phyloP scores from a whole-genome alignment of 2,888 invertebrate genomes.

The Heliconius ismenius region DNA sequence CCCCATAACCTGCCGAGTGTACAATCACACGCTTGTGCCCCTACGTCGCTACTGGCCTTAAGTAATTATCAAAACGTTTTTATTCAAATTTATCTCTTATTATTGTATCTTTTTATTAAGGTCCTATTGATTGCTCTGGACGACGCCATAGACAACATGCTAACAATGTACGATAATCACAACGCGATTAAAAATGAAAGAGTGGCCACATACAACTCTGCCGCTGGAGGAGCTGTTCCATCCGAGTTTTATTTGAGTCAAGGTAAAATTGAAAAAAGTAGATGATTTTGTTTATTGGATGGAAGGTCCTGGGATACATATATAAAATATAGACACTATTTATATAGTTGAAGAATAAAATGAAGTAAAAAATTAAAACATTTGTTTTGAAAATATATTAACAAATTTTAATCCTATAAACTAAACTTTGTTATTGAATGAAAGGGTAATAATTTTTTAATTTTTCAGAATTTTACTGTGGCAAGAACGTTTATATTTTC shows the following conservation, averaged over 20 bases:
- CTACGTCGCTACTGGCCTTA: too few species aligned
- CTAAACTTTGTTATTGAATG: neutral
- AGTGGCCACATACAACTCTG: slow-evolving; percentile 64
- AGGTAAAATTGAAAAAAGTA: slow-evolving; percentile 52
- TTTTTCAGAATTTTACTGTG: slow-evolving; percentile 70
- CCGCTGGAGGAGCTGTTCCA: slow-evolving; percentile 68
- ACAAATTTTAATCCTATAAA: neutral
- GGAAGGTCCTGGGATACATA: too few species aligned
- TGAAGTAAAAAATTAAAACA: too few species aligned
- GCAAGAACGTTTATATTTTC: slow-evolving; percentile 72
- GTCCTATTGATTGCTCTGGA: slow-evolving; percentile 73
- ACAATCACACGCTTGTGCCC: too few species aligned
- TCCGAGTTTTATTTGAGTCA: slow-evolving; percentile 74
- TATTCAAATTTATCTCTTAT: neutral
- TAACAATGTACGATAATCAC: slow-evolving; percentile 77
- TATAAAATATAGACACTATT: too few species aligned
- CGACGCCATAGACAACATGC: slow-evolving; percentile 74
- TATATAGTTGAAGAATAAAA: too few species aligned
- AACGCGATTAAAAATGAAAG: slow-evolving; percentile 71
- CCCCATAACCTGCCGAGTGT: too few species aligned
- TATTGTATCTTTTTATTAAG: slow-evolving; percentile 47
- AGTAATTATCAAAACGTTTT: too few species aligned
- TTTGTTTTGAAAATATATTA: neutral
- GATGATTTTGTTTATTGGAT: neutral
- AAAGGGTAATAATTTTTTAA: neutral